Percentiles rank a stretch among this genome's conserved stretches.
Evolutionary conservation across 2,113 vertebrate genomes (phyloP).

Genomic region (Crotalus helleri): DNA sequence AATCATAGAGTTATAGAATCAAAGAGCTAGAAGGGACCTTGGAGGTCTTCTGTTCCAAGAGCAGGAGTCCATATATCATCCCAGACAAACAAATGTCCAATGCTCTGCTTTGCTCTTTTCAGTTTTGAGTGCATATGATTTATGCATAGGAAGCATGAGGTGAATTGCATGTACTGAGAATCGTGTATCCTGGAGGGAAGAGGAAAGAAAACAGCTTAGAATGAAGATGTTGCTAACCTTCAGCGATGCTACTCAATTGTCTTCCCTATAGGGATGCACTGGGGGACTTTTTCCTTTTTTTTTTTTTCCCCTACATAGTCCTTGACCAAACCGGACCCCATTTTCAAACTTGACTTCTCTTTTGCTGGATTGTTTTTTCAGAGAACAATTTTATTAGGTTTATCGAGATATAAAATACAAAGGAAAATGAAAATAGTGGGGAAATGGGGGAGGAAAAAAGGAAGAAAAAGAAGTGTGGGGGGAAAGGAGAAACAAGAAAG

Average conservation of each 20-base stretch:
- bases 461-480: neutral
- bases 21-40: neutral
- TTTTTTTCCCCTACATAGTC: neutral
- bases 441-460: neutral
- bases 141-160: neutral
- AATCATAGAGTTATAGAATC: neutral
- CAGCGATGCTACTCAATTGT: neutral
- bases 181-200: neutral
- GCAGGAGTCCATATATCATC: neutral
- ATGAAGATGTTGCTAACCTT: neutral
- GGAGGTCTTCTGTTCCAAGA: neutral
- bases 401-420: neutral
- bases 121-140: neutral
- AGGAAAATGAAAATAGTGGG: neutral
- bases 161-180: neutral
- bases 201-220: neutral
- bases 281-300: neutral
- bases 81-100: neutral
- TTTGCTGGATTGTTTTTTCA: too few relatives aligned
- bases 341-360: neutral
- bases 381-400: too few relatives aligned
- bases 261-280: neutral
- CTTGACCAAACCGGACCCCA: neutral
- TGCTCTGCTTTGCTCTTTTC: neutral
- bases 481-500: neutral